These are phyloP conservation scores for Brachyistius frenatus DNA, from an alignment of 2,113 vertebrate species.

Conservation along the genomic window DNA sequence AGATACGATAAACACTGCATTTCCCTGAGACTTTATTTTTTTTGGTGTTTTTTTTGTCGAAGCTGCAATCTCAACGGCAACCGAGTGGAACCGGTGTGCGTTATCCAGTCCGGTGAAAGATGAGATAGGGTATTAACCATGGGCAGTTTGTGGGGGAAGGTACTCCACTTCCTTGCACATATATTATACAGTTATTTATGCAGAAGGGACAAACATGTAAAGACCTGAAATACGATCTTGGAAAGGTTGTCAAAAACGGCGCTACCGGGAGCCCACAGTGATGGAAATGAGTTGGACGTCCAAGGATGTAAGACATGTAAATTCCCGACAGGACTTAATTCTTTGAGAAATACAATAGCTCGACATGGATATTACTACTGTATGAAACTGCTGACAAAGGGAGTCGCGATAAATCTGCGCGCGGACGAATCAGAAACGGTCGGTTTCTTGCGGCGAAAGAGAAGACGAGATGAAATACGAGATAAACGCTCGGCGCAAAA, in stretches of 20 bases:
- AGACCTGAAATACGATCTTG: conserved; percentile 20
- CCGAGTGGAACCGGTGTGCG: conserved; percentile 55
- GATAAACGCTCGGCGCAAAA: conserved; percentile 44
- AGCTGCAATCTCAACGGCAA: conserved; percentile 49
- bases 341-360: conserved; percentile 3
- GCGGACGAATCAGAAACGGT: conserved; percentile 19
- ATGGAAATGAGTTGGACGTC: neutral
- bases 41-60: conserved; percentile 8
- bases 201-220: conserved; percentile 13
- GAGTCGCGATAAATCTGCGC: conserved; percentile 20
- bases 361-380: conserved; percentile 1
- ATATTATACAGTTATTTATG: conserved; percentile 31
- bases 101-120: conserved; percentile 61
- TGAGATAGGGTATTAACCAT: conserved; percentile 46
- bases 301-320: neutral
- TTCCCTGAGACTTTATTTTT: conserved; percentile 16
- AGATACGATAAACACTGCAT: conserved; percentile 54
- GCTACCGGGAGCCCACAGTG: conserved; percentile 24
- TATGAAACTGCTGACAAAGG: conserved; percentile 32
- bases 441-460: conserved; percentile 24
- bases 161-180: conserved; percentile 37
- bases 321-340: neutral
- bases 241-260: conserved; percentile 14
- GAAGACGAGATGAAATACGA: conserved; percentile 58
- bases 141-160: conserved; percentile 41